Percentiles rank a stretch among this genome's conserved stretches.
phyloP scores from a whole-genome alignment of 2,113 vertebrate species.

The Aegithalos caudatus region DNA sequence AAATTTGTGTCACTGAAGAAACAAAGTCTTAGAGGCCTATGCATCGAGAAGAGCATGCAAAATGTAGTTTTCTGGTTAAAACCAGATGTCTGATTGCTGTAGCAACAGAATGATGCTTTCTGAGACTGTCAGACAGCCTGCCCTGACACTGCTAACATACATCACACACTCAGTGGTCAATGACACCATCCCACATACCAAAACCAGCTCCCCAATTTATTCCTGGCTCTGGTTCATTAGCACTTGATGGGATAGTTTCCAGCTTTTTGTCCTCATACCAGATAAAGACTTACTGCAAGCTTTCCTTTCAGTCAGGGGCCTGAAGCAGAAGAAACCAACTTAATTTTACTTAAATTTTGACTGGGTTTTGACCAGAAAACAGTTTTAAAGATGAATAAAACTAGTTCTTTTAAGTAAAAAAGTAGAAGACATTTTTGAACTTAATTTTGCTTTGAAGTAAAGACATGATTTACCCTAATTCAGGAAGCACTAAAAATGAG shows the following conservation, averaged over 20 bases:
- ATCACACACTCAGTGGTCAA: not conserved
- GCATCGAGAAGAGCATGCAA: not conserved
- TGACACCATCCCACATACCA: not conserved
- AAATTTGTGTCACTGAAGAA: not conserved
- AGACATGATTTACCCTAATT: not conserved
- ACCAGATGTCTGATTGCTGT: not conserved
- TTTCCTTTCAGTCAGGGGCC: not conserved
- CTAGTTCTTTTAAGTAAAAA: not conserved
- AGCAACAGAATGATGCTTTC: not conserved
- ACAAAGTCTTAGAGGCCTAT: not conserved
- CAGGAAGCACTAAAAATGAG: not conserved
- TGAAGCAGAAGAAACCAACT: not conserved
- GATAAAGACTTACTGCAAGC: not conserved
- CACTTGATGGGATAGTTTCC: not conserved
- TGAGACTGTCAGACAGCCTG: not conserved
- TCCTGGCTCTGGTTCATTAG: slow-evolving; percentile 11
- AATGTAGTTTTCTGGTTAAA: not conserved
- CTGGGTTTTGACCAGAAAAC: not conserved
- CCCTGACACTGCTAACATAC: not conserved
- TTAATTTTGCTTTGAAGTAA: not conserved
- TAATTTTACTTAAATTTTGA: not conserved
- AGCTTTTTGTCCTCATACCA: not conserved
- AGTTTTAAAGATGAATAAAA: not conserved
- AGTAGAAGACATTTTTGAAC: not conserved
- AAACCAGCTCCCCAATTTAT: not conserved